Evolutionary conservation across 2,797 vertebrate genomes (phyloP), one percentile per base, ranked within the genome.

Genomic region (Merluccius polli): DNA sequence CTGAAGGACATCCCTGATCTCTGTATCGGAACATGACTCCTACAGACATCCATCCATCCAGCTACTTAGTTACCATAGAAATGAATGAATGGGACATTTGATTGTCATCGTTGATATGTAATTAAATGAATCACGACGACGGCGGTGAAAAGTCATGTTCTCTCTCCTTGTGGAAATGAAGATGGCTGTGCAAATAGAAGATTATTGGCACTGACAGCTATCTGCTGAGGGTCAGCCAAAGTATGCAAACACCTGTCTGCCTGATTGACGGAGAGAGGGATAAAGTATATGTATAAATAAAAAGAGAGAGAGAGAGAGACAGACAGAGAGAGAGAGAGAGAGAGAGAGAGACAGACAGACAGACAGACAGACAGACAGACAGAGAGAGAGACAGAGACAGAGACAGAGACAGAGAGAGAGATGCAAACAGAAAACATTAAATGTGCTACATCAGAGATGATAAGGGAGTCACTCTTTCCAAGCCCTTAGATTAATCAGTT

Each of bases 401-500:
- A 63, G n/a, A 63, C n/a, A 24, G 10, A 10, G 52, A 78, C 71
- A 73, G 69, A 81, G 82, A 76, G 27, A 78, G 71, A 74, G 80
- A 73, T 69, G 44, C 41, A 63, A 48, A 59, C 24, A 71, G 69
- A 44, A 75, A 72, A 65, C 41, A 71, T 73, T 15, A 75, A 33
- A 63, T 24, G 3, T 31, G 41, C 72, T 71, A 52, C 71, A 32
- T 77, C 68, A 82, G 78, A 70, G 78, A 80, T 80, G 74, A 83
- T 77, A 73, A 75, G 74, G 33, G n/a, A 75, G n/a, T 79, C 31
- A 68, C 44, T 72, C 38, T 75, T n/a, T 73, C 72, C 9, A 41
- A 76, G 67, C 33, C 44, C 0, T n/a, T 12, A 44, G 76, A 79
- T 78, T 76, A 84, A 86, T 83, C 70, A 80, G 71, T 44, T 59